Evolutionary conservation across 2,888 invertebrate genomes (phyloP).

Genomic region (Drosophila yooni): DNA sequence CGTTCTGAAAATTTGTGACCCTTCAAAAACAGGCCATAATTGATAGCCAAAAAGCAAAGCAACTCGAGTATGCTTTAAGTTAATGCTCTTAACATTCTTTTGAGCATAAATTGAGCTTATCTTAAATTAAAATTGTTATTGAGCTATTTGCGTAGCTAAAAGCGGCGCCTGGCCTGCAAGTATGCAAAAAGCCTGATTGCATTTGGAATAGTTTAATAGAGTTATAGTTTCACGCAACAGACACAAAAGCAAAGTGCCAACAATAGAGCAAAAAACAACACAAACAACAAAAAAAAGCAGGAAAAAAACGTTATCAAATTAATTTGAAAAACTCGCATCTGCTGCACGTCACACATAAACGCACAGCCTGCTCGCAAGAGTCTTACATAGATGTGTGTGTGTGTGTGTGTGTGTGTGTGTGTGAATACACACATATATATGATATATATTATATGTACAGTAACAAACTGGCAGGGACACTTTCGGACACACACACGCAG

Average conservation of each 20-base stretch:
- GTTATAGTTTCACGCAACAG: slow-evolving; percentile 27
- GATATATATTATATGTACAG: slow-evolving; percentile 30
- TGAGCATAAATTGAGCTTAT: not conserved
- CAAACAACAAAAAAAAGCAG: slow-evolving; percentile 1
- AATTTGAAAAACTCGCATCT: slow-evolving; percentile 79
- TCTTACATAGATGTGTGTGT: slow-evolving; percentile 3
- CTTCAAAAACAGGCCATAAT: not conserved
- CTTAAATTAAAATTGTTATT: not conserved
- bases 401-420: not conserved
- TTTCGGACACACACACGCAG: slow-evolving; percentile 13
- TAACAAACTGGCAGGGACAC: slow-evolving; percentile 62
- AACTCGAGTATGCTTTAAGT: not conserved
- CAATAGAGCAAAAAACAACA: slow-evolving; percentile 16
- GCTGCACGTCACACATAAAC: slow-evolving; percentile 70
- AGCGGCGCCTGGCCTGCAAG: slow-evolving; percentile 16
- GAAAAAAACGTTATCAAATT: slow-evolving; percentile 70
- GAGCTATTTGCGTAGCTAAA: not conserved
- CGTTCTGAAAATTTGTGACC: fast-evolving
- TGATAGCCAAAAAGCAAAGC: not conserved
- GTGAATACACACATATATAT: slow-evolving; percentile 1
- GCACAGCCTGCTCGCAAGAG: slow-evolving; percentile 16
- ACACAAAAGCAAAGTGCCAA: slow-evolving; percentile 14
- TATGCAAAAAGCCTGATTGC: slow-evolving; percentile 40
- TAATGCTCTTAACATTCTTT: not conserved
- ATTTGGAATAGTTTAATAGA: slow-evolving; percentile 25